These are phyloP conservation scores for Portevinia maculata DNA, from an alignment of 2,888 invertebrate genomes.

Conservation along the genomic window DNA sequence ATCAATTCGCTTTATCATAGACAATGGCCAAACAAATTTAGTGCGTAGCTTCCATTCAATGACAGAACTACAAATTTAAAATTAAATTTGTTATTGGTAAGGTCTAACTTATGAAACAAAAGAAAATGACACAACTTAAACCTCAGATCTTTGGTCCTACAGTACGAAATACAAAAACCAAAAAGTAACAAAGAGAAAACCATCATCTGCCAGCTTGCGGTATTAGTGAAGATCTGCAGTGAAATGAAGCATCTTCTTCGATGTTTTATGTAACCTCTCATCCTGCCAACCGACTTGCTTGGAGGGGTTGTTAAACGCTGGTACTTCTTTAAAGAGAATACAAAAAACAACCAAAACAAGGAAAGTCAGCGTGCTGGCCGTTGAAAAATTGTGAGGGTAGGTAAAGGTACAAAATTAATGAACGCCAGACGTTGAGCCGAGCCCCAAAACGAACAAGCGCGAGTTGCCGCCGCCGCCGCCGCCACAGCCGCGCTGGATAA, in stretches of 20 bases:
- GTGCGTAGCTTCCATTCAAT: too few species aligned
- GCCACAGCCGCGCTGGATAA: constrained; percentile 49
- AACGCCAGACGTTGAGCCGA: constrained; percentile 66
- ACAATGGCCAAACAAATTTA: too few species aligned
- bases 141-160: not conserved
- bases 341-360: constrained; percentile 36
- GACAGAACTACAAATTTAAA: too few species aligned
- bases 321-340: constrained; percentile 19
- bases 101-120: too few species aligned
- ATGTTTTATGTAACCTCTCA: constrained; percentile 37
- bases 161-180: not conserved
- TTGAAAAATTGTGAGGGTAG: constrained; percentile 66
- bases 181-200: constrained; percentile 10
- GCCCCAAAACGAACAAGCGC: constrained; percentile 62
- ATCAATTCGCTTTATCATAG: too few species aligned
- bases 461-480: constrained; percentile 29
- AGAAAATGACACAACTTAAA: not conserved
- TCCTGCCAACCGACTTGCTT: constrained; percentile 31
- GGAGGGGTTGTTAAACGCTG: constrained; percentile 54
- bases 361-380: constrained; percentile 37
- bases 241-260: constrained; percentile 47
- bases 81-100: too few species aligned
- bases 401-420: constrained; percentile 69
- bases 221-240: constrained; percentile 53
- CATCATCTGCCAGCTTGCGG: constrained; percentile 72